Conservation (phyloP, 64 coral and sea anemone species). For the Stichodactyla helianthus region DNA sequence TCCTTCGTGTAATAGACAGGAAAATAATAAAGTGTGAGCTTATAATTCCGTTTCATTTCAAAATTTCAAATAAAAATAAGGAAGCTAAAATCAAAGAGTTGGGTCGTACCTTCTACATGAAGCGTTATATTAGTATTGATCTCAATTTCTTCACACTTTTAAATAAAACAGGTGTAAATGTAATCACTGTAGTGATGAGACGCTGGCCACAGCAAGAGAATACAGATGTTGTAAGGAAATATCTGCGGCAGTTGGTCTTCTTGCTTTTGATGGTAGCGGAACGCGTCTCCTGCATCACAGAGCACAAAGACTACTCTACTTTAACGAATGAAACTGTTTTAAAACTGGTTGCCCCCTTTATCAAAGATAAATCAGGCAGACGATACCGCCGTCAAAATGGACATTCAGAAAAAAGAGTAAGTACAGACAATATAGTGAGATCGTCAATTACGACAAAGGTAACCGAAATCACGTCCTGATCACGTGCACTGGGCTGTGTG, state of each 20-base stretch:
- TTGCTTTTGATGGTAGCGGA: constrained; percentile 20
- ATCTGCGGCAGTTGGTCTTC: not conserved
- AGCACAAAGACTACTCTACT: constrained; percentile 17
- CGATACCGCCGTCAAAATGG: constrained; percentile 24
- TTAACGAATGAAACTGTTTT: constrained; percentile 20
- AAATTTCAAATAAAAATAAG: too few relatives aligned
- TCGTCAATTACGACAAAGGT: too few relatives aligned
- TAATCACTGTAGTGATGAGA: constrained; percentile 8
- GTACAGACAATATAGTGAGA: not conserved
- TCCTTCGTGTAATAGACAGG: too few relatives aligned
- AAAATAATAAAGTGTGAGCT: too few relatives aligned
- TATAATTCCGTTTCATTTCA: too few relatives aligned
- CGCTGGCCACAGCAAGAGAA: not conserved
- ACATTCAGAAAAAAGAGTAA: constrained; percentile 25
- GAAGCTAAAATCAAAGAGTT: too few relatives aligned
- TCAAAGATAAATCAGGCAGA: not conserved
- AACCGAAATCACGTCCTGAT: too few relatives aligned
- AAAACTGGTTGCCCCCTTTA: constrained; percentile 17
- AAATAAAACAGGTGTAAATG: constrained; percentile 17
- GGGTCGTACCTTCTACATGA: too few relatives aligned
- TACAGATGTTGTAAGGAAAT: constrained; percentile 33
- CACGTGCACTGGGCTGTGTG: too few relatives aligned
- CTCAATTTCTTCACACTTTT: not conserved
- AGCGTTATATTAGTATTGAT: too few relatives aligned
- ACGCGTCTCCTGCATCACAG: constrained; percentile 12